Evolutionary conservation across 1,140 invertebrate genomes (phyloP).

Genomic region (Doryteuthis pealeii): DNA sequence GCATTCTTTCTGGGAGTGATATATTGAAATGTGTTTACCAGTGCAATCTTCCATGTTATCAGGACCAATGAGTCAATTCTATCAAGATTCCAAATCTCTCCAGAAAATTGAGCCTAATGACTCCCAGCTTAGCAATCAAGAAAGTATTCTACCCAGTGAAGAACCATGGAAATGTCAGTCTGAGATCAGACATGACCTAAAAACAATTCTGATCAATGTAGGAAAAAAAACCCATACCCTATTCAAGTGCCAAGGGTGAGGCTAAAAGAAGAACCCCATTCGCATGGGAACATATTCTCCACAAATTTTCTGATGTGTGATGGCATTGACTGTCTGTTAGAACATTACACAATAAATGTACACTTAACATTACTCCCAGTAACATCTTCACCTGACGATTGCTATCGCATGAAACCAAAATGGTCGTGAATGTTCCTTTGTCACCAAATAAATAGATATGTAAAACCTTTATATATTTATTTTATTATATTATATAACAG

Average conservation of each 20-base stretch:
- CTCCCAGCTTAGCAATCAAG: background rate
- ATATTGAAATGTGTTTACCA: slow-evolving; percentile 3
- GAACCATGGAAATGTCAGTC: slow-evolving; percentile 5
- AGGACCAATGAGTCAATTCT: slow-evolving; percentile 1
- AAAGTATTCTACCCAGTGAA: background rate
- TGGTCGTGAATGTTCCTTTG: no score
- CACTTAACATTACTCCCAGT: no score
- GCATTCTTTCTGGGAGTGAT: background rate
- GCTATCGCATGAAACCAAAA: no score
- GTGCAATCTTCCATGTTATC: slow-evolving; percentile 6
- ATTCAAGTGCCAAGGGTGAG: slow-evolving; percentile 2
- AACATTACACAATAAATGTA: no score
- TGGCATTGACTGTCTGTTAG: no score
- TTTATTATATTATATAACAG: no score
- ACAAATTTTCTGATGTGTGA: no score
- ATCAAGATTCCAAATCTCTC: background rate
- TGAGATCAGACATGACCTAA: background rate
- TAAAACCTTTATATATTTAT: no score
- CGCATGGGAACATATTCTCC: slow-evolving; percentile 6
- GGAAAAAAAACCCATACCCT: slow-evolving; percentile 6
- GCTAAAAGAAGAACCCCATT: background rate
- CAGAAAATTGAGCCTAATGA: slow-evolving; percentile 6
- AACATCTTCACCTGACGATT: no score
- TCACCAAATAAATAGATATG: no score
- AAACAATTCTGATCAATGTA: slow-evolving; percentile 3